These are phyloP conservation scores for Sclerurus mexicanus DNA, from an alignment of 2,113 vertebrate species.

Conservation along the genomic window DNA sequence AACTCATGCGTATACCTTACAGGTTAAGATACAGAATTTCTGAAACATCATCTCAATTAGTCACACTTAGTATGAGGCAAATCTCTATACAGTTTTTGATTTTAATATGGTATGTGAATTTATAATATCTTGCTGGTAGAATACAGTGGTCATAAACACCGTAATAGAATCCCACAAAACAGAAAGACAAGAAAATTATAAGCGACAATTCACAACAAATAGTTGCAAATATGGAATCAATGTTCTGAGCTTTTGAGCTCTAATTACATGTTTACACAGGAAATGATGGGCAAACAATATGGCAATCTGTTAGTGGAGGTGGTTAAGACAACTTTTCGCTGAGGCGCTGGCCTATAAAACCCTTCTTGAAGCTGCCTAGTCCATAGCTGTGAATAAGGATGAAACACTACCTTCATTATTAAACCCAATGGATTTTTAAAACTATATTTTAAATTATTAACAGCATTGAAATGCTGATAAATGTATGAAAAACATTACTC, in stretches of 20 bases:
- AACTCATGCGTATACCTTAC: neutral
- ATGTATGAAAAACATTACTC: neutral
- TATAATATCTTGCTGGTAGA: neutral
- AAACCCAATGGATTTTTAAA: neutral
- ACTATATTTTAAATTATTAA: neutral
- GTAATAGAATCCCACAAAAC: neutral
- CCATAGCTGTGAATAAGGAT: neutral
- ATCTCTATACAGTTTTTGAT: neutral
- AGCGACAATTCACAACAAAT: neutral
- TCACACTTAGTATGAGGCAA: neutral
- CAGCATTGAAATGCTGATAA: neutral
- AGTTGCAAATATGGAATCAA: neutral
- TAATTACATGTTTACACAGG: neutral
- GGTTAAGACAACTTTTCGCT: neutral
- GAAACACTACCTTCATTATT: neutral
- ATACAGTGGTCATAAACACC: neutral
- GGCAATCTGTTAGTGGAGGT: neutral
- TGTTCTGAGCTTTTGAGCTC: neutral
- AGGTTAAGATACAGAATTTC: neutral
- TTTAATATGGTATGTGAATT: neutral
- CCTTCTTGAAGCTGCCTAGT: neutral
- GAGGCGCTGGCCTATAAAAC: neutral
- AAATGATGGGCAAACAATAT: neutral
- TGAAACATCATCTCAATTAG: neutral
- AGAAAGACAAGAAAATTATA: neutral